phyloP scores from a whole-genome alignment of 2,797 vertebrate genomes.

The Gymnoscopelus braueri region DNA sequence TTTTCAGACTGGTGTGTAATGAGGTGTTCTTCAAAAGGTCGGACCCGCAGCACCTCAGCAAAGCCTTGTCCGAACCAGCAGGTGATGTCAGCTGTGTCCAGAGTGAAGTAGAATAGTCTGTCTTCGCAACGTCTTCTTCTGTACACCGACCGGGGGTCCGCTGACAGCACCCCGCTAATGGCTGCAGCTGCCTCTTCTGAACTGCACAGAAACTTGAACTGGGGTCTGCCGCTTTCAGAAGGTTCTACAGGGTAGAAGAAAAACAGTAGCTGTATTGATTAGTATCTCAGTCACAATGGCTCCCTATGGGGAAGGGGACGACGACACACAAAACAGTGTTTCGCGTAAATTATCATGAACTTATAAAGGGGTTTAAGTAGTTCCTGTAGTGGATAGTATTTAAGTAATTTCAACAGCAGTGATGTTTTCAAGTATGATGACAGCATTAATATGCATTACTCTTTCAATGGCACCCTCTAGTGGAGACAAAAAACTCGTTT shows the following conservation, averaged over 20 bases:
- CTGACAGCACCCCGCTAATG: constrained; percentile 84
- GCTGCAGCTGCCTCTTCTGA: constrained; percentile 81
- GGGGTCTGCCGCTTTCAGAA: constrained; percentile 46
- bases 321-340: no score
- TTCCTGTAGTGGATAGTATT: no score
- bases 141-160: constrained; percentile 90
- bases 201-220: constrained; percentile 84
- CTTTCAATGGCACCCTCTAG: constrained; percentile 42
- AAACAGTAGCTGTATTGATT: constrained; percentile 22
- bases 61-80: constrained; percentile 91
- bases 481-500: constrained; percentile 29
- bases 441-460: no score
- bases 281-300: not conserved
- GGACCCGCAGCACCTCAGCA: constrained; percentile 86
- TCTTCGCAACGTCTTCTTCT: constrained; percentile 85
- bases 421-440: no score
- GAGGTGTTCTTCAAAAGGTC: constrained; percentile 38
- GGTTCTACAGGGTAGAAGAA: constrained; percentile 47
- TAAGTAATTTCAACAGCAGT: no score
- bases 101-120: constrained; percentile 87
- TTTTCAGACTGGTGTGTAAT: not conserved
- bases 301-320: no score
- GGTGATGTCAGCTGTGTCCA: constrained; percentile 86
- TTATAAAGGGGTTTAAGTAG: no score
- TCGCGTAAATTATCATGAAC: no score